Base-by-base conservation (phyloP, 2,113 vertebrate species). In the Neoarius graeffei region DNA sequence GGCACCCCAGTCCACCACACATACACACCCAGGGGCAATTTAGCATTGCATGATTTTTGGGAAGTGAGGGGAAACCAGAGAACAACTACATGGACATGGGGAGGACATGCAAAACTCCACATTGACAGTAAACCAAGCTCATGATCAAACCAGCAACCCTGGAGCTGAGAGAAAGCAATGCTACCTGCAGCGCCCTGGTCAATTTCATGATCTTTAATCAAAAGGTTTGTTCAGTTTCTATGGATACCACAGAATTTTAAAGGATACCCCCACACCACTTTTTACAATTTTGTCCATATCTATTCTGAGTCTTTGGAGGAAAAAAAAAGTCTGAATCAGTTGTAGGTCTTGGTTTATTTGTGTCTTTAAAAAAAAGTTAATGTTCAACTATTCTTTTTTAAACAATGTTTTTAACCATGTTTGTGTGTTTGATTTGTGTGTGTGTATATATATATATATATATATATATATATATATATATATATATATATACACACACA, bases 141-240 rank as follows among this genome's bases (percentile, higher is more conserved):
- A 73, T 48, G 19, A 74, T 48, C 17, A 17, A 48, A 42, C 19
- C 35, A 19, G 35, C 15, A 0, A 73, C 71, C 14, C 69, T 73
- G 35, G 30, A 52, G 42, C 20, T 76, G 20, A 74, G 19, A 10
- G 73, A 50, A 0, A 3, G 10, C 30, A 25, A 52, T 13, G 11
- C 11, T 27, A 77, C 71, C 35, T 74, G 7, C 15, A 73, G 35
- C 7, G 0, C 27, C 1, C 4, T 17, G 66, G 27, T 73, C 30
- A 73, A 73, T 77, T 25, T 77, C 74, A 77, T 77, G 42, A 52
- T 25, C 52, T 76, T 77, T 52, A 77, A 52, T 77, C 20, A 77
- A 52, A 77, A 52, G 74, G 42, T 52, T 77, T 52, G 48, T 25
- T 77, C 20, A 23, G 10, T 77, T 52, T 77, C 23, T 77, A n/a